These are phyloP conservation scores for Hydroisotoma schaefferi DNA, from an alignment of 2,888 invertebrate species.

Conservation along the genomic window DNA sequence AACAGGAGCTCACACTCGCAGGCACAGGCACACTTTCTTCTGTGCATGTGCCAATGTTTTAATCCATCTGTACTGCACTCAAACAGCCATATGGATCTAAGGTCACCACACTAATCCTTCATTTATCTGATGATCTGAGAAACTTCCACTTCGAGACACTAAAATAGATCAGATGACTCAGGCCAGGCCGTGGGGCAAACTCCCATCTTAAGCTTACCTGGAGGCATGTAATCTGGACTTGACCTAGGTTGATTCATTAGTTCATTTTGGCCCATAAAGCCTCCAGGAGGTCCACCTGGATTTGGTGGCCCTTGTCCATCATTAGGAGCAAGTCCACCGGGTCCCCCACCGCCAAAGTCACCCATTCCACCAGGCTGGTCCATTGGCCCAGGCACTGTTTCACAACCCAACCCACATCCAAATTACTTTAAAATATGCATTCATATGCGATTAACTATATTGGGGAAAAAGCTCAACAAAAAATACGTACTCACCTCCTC, in stretches of 20 bases:
- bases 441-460: neutral
- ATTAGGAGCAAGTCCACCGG: conserved; percentile 53
- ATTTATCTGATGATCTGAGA: conserved; percentile 43
- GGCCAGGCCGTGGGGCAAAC: conserved; percentile 40
- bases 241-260: conserved; percentile 54
- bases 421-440: no score
- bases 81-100: conserved; percentile 29
- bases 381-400: conserved; percentile 44
- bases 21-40: conserved; percentile 14
- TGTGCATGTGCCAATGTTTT: conserved; percentile 11
- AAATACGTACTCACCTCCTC: conserved; percentile 53
- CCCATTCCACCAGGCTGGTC: conserved; percentile 59
- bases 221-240: conserved; percentile 55
- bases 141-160: conserved; percentile 41
- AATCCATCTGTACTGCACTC: conserved; percentile 1
- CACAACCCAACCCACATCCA: neutral
- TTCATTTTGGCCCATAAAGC: conserved; percentile 47
- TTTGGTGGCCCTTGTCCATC: conserved; percentile 48
- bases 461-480: no score
- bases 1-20: conserved; percentile 7
- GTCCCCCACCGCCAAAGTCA: conserved; percentile 72
- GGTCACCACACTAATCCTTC: conserved; percentile 44
- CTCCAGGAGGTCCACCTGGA: conserved; percentile 43
- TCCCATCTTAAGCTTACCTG: conserved; percentile 50
- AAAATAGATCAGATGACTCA: conserved; percentile 42